A percentile compares a stretch with the other conserved stretches of the same genome.
phyloP scores from a whole-genome alignment of 2,797 vertebrate species.

The Poeciliopsis gracilis region DNA sequence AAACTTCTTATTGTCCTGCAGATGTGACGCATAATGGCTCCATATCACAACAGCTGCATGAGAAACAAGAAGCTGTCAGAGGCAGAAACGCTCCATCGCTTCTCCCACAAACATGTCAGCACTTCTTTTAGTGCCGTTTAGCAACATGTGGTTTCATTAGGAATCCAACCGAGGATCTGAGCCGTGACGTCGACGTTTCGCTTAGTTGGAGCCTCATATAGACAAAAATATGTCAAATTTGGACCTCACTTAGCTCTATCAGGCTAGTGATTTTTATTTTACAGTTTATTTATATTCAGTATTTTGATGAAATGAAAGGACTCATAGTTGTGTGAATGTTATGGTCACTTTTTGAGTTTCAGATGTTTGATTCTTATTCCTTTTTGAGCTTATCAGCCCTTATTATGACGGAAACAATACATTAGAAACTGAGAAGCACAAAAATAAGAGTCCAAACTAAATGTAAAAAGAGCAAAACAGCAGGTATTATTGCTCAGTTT shows the following conservation, averaged over 20 bases:
- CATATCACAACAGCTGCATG: neutral
- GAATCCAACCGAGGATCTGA: neutral
- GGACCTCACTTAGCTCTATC: neutral
- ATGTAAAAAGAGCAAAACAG: neutral
- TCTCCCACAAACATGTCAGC: neutral
- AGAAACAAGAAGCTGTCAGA: slow-evolving; percentile 1
- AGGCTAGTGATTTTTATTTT: neutral
- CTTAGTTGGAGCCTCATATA: neutral
- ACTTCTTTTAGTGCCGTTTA: neutral
- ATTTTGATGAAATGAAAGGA: neutral
- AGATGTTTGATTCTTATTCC: neutral
- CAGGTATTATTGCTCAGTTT: neutral
- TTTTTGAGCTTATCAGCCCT: neutral
- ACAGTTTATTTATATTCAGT: neutral
- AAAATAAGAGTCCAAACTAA: neutral
- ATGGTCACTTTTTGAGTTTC: neutral
- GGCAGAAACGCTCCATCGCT: neutral
- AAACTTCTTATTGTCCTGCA: slow-evolving; percentile 14
- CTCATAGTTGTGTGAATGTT: neutral
- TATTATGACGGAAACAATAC: neutral
- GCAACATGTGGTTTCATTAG: slow-evolving; percentile 1
- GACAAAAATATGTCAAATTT: neutral
- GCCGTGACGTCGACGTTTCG: neutral
- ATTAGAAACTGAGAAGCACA: neutral
- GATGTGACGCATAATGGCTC: slow-evolving; percentile 11